A percentile compares a stretch with the other conserved stretches of the same genome.
Conservation (phyloP, 2,113 vertebrate species). For the Daboia siamensis region DNA sequence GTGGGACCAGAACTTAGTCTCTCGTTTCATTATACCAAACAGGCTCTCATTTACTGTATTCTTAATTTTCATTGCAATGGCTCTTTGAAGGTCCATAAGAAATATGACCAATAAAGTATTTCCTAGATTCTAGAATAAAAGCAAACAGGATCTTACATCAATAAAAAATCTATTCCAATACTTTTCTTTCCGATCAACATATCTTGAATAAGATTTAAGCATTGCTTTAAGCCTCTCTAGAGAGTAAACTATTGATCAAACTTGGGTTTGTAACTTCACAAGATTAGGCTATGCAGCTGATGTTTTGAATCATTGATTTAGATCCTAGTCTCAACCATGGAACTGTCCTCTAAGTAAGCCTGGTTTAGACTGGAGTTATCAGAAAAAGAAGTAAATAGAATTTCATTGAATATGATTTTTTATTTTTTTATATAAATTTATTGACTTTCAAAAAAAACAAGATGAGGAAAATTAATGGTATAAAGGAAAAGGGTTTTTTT, state of each 20-base stretch:
- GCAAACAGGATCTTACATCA: background rate
- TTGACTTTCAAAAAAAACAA: background rate
- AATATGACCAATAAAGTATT: background rate
- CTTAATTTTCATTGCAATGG: background rate
- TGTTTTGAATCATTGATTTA: background rate
- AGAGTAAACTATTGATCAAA: background rate
- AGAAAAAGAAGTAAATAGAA: background rate
- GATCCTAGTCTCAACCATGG: background rate
- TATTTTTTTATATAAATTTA: background rate
- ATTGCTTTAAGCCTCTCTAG: background rate
- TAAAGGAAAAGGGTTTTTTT: background rate
- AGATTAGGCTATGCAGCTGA: background rate
- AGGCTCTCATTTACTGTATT: background rate
- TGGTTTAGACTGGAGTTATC: background rate
- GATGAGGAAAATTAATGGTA: background rate
- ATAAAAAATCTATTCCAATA: background rate
- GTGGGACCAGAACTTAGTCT: background rate
- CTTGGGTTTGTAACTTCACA: background rate
- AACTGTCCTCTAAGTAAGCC: background rate
- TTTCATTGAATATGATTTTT: background rate
- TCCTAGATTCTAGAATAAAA: background rate
- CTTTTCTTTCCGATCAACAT: background rate
- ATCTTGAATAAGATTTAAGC: background rate
- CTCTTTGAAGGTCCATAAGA: background rate
- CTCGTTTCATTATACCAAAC: background rate